A percentile compares a stretch with the other conserved stretches of the same genome.
phyloP scores from a whole-genome alignment of 2,113 vertebrate genomes.

The Amblyornis subalaris region DNA sequence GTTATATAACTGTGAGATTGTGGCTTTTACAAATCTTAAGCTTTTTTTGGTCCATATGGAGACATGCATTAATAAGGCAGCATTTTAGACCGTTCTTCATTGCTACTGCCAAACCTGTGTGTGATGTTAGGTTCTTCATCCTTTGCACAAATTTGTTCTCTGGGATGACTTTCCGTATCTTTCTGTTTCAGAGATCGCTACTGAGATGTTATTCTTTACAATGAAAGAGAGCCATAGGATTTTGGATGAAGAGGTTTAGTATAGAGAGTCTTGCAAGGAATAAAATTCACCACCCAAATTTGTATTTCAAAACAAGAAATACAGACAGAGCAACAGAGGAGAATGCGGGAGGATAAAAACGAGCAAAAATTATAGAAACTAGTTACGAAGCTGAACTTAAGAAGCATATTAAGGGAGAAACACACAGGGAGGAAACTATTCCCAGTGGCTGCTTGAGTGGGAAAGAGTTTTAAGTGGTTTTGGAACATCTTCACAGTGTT shows the following conservation, averaged over 20 bases:
- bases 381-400: not conserved
- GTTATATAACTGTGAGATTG: not conserved
- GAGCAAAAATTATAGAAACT: not conserved
- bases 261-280: not conserved
- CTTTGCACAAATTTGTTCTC: not conserved
- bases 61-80: not conserved
- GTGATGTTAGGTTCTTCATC: not conserved
- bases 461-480: not conserved
- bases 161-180: not conserved
- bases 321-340: not conserved
- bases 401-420: not conserved
- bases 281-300: not conserved
- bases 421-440: not conserved
- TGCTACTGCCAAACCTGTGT: not conserved
- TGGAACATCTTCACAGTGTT: not conserved
- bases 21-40: not conserved
- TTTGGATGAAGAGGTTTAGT: not conserved
- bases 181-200: not conserved
- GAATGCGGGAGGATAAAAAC: not conserved
- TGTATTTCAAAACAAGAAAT: not conserved
- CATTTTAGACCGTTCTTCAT: not conserved
- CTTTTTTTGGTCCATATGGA: not conserved
- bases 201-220: not conserved
- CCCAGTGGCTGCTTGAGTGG: not conserved
- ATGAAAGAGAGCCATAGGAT: not conserved